phyloP scores from a whole-genome alignment of 2,797 vertebrate genomes.

The Eulemur albifrons region DNA sequence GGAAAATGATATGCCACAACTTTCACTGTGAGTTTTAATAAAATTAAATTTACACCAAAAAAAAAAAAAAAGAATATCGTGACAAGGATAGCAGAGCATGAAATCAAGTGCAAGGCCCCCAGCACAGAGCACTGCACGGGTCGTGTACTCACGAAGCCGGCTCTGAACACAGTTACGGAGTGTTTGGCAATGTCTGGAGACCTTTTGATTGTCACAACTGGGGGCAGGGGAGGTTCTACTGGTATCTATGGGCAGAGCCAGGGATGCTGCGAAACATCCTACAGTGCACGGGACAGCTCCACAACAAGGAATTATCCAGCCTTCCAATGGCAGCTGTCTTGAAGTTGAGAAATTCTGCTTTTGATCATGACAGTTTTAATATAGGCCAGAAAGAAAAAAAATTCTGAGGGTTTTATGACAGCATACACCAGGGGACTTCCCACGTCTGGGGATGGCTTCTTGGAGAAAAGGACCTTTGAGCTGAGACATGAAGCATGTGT shows the following conservation, averaged over 20 bases:
- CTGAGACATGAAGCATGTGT: neutral
- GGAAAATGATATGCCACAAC: constrained; percentile 50
- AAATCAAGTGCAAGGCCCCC: neutral
- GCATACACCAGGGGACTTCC: neutral
- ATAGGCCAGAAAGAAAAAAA: neutral
- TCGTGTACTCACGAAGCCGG: neutral
- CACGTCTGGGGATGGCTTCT: neutral
- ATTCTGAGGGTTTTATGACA: neutral
- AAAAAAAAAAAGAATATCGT: neutral
- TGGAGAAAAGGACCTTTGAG: neutral
- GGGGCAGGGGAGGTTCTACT: neutral
- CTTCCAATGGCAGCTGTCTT: neutral
- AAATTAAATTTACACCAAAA: constrained; percentile 58
- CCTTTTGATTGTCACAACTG: neutral
- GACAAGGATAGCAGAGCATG: no score
- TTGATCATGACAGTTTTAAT: neutral
- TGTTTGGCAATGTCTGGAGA: neutral
- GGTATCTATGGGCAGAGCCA: neutral
- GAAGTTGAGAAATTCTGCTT: neutral
- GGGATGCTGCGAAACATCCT: neutral
- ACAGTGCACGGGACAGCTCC: no score
- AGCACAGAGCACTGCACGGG: fast-evolving
- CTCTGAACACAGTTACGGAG: neutral
- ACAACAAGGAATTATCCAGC: neutral
- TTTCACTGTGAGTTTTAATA: constrained; percentile 58